Percentiles rank a stretch among this genome's conserved stretches.
Conservation (phyloP, 2,888 invertebrate species). For the Drosophila flavopinicola region DNA sequence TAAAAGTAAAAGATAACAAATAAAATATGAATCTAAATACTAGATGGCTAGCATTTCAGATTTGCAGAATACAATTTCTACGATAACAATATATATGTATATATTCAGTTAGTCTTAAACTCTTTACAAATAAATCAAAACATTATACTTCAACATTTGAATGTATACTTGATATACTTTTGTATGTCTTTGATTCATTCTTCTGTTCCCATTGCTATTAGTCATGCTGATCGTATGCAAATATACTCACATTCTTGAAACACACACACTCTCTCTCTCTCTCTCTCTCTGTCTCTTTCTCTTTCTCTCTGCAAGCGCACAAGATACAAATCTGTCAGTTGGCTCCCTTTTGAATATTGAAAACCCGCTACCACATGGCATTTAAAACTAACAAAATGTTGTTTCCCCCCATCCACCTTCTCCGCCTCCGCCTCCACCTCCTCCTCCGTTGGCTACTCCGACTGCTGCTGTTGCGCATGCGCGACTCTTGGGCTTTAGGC, state of each 20-base stretch:
- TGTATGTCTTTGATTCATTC: not conserved
- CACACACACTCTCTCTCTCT: too few relatives aligned
- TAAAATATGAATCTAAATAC: too few relatives aligned
- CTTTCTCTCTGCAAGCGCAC: not conserved
- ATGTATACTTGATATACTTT: too few relatives aligned
- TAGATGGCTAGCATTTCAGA: too few relatives aligned
- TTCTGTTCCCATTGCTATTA: not conserved
- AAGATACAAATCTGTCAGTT: not conserved
- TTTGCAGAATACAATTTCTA: too few relatives aligned
- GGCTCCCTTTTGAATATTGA: constrained; percentile 1
- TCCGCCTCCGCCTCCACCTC: not conserved
- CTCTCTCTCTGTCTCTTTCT: too few relatives aligned
- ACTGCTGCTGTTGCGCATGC: constrained; percentile 42
- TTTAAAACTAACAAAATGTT: not conserved
- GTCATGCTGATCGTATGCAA: not conserved
- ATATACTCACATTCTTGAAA: too few relatives aligned
- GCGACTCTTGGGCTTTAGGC: constrained; percentile 16
- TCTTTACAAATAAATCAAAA: too few relatives aligned
- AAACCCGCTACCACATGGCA: constrained; percentile 11
- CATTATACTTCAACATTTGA: too few relatives aligned
- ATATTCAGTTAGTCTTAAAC: too few relatives aligned
- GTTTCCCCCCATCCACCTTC: not conserved
- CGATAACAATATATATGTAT: too few relatives aligned
- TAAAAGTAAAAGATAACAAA: too few relatives aligned
- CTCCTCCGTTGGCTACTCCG: not conserved